A percentile compares a stretch with the other conserved stretches of the same genome.
phyloP scores from a whole-genome alignment of 2,797 vertebrate genomes.

The Denticeps clupeoides region DNA sequence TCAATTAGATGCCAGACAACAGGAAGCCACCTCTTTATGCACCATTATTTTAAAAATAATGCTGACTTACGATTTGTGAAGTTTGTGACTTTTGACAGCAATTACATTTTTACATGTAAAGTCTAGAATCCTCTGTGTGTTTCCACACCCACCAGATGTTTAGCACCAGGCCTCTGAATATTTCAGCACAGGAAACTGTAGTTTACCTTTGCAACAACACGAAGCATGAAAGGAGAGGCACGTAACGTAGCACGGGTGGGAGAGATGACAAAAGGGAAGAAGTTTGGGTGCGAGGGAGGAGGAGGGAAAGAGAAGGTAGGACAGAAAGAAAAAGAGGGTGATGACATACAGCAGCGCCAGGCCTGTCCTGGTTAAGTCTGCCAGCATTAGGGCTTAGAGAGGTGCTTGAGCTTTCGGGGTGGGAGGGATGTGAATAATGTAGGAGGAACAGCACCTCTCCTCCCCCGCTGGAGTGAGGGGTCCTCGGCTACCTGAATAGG shows the following conservation, averaged over 20 bases:
- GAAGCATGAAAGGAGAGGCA: constrained; percentile 15
- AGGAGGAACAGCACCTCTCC: constrained; percentile 14
- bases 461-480: neutral
- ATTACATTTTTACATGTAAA: too few species aligned
- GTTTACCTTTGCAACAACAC: constrained; percentile 4
- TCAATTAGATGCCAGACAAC: too few species aligned
- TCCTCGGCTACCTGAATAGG: neutral
- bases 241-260: constrained; percentile 10
- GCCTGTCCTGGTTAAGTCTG: constrained; percentile 31
- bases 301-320: neutral
- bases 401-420: constrained; percentile 1
- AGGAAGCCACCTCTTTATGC: too few species aligned
- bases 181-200: constrained; percentile 18
- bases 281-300: neutral
- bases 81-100: constrained; percentile 1
- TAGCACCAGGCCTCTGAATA: constrained; percentile 16
- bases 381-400: constrained; percentile 20
- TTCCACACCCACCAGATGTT: constrained; percentile 19
- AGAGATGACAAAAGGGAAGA: neutral
- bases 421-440: constrained; percentile 12
- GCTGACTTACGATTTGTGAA: too few species aligned
- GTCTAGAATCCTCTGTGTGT: neutral
- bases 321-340: neutral
- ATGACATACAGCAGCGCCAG: neutral
- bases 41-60: too few species aligned